Base-by-base conservation (phyloP, 2,113 vertebrate genomes). In the Rhinoderma darwinii region DNA sequence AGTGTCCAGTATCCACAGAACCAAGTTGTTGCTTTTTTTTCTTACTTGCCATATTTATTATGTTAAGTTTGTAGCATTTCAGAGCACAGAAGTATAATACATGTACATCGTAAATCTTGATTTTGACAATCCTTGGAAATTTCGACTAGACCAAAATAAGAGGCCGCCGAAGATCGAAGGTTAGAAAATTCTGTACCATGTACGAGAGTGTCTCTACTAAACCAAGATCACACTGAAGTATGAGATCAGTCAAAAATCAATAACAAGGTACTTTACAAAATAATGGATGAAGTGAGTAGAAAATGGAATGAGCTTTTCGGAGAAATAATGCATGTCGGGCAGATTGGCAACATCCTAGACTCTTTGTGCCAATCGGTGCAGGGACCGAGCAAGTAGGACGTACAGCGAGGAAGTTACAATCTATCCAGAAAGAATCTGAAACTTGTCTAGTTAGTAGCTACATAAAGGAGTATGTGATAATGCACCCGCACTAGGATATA, bases 211-310 rank as follows among this genome's bases (percentile, higher is more conserved):
- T 83, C 68, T 83, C 81, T n/a, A 35, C 81, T 83, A 72, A 47
- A 83, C n/a, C 56, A 20, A 68, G 27, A 72, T 83, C 81, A 70
- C 81, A 83, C 51, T 72, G 81, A 83, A 72, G 63, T 83, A 83
- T 83, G 81, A 50, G 61, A 83, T 35, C 41, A 35, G 81, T 50
- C 81, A 50, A 51, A 70, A 83, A 83, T 70, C 61, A 83, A 72
- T 68, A 83, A 50, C 41, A 35, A 83, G 81, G 41, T 72, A 83
- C 81, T 83, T 83, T 83, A 83, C 63, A 72, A 51, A 83, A 83
- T 83, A 83, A 83, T 83, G 81, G 81, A 83, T 72, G 63, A 83
- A n/a, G 81, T 63, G 11, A 51, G 61, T 35, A 27, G 61, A 70
- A 37, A 83, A 83, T 37, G 30, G 81, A 72, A 70, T 68, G 81